A percentile compares a stretch with the other conserved stretches of the same genome.
Conservation (phyloP, 1,140 invertebrate species). For the Oreohelix idahoensis region DNA sequence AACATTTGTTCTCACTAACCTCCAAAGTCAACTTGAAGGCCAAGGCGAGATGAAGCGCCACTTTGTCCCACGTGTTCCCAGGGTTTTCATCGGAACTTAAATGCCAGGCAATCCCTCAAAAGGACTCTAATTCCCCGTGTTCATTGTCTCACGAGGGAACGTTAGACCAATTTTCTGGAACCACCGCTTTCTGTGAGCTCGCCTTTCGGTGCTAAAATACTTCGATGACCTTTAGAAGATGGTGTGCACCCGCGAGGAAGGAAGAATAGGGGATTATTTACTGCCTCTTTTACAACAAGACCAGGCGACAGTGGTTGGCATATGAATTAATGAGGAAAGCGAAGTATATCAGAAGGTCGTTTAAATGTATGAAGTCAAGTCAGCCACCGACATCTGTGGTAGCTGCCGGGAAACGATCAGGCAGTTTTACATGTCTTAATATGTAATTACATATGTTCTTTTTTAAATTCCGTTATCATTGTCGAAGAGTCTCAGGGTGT, state of each 20-base stretch:
- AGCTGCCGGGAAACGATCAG: too few relatives aligned
- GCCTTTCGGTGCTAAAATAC: background rate
- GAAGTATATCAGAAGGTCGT: too few relatives aligned
- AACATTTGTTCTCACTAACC: background rate
- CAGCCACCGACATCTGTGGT: too few relatives aligned
- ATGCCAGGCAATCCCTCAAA: constrained; percentile 11
- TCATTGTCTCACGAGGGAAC: background rate
- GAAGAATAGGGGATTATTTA: background rate
- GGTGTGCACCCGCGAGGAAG: background rate
- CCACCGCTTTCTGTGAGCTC: background rate
- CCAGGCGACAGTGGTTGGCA: background rate
- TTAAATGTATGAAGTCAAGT: too few relatives aligned
- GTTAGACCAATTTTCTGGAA: constrained; percentile 4
- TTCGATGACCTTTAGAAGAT: constrained; percentile 5
- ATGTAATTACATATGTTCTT: too few relatives aligned
- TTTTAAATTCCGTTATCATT: too few relatives aligned
- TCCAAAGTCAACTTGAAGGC: background rate
- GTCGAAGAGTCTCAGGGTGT: too few relatives aligned
- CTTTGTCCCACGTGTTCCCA: constrained; percentile 3
- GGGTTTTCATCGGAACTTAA: background rate
- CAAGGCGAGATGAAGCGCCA: background rate
- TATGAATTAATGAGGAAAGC: too few relatives aligned
- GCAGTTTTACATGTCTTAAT: too few relatives aligned
- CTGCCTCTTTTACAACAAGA: background rate
- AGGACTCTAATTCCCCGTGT: background rate